Conservation (phyloP, 1,140 invertebrate genomes). For the Bradynema listronoti region DNA sequence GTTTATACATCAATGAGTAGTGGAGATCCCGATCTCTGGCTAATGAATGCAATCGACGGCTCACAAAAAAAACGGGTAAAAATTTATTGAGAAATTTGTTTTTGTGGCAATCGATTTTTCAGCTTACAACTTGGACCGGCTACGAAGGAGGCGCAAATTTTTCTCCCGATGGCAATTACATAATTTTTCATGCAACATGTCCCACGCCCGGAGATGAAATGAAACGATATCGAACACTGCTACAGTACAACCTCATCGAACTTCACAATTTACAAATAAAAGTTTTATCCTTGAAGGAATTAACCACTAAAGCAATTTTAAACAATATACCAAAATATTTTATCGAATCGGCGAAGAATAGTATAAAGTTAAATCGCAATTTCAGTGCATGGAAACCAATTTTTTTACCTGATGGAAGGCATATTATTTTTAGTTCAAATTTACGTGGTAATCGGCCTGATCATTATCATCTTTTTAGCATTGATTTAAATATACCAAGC, state of each 20-base stretch:
- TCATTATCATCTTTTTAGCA: neutral
- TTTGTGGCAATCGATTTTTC: too few relatives aligned
- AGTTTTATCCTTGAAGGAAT: too few relatives aligned
- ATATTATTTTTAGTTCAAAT: constrained; percentile 19
- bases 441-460: neutral
- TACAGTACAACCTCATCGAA: constrained; percentile 11
- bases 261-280: neutral
- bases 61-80: constrained; percentile 21
- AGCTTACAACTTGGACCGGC: constrained; percentile 6
- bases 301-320: too few relatives aligned
- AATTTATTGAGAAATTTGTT: constrained; percentile 4
- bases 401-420: neutral
- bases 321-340: neutral
- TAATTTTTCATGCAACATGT: constrained; percentile 2
- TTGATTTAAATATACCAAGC: constrained; percentile 3
- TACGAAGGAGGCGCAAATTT: constrained; percentile 5
- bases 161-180: constrained; percentile 13
- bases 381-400: neutral
- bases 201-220: constrained; percentile 1
- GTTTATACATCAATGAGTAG: constrained; percentile 5
- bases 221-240: constrained; percentile 3
- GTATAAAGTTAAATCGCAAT: neutral
- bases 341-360: constrained; percentile 10
- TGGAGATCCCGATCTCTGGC: constrained; percentile 14
- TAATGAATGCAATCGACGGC: constrained; percentile 25